Conservation (phyloP, 2,797 vertebrate genomes). For the Saxicola maurus region DNA sequence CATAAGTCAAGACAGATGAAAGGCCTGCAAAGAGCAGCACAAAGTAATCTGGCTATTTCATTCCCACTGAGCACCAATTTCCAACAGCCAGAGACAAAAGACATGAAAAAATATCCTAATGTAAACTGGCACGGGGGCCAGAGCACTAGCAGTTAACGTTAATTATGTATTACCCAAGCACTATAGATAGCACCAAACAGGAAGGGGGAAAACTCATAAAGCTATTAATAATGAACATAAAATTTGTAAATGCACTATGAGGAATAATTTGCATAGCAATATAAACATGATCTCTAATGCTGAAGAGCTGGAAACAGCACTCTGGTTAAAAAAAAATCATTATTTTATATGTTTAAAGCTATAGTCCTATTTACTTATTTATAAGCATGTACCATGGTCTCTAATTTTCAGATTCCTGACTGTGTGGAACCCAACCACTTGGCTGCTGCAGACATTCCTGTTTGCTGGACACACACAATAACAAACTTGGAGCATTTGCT, state of each 20-base stretch:
- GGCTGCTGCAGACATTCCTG: background rate
- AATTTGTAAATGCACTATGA: conserved; percentile 75
- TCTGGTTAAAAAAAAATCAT: conserved; percentile 35
- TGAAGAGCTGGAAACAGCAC: conserved; percentile 50
- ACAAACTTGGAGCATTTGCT: background rate
- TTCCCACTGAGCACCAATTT: conserved; percentile 52
- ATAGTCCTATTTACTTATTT: conserved; percentile 71
- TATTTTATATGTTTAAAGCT: conserved; percentile 59
- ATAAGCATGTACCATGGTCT: conserved; percentile 56
- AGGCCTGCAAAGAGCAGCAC: conserved; percentile 1
- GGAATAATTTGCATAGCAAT: conserved; percentile 77
- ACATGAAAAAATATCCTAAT: conserved; percentile 41
- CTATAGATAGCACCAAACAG: conserved; percentile 73
- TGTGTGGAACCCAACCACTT: background rate
- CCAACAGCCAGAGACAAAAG: conserved; percentile 46
- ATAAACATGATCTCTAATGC: conserved; percentile 67
- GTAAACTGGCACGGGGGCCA: conserved; percentile 55
- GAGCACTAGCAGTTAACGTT: conserved; percentile 68
- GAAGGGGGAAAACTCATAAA: conserved; percentile 64
- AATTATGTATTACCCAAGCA: conserved; percentile 74
- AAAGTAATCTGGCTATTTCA: conserved; percentile 36
- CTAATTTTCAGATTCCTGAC: conserved; percentile 21
- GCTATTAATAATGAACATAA: conserved; percentile 77
- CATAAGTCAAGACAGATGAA: conserved; percentile 24
- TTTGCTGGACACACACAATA: background rate